Conservation (phyloP, 2,888 invertebrate species). For the Trichopoda pennipes region DNA sequence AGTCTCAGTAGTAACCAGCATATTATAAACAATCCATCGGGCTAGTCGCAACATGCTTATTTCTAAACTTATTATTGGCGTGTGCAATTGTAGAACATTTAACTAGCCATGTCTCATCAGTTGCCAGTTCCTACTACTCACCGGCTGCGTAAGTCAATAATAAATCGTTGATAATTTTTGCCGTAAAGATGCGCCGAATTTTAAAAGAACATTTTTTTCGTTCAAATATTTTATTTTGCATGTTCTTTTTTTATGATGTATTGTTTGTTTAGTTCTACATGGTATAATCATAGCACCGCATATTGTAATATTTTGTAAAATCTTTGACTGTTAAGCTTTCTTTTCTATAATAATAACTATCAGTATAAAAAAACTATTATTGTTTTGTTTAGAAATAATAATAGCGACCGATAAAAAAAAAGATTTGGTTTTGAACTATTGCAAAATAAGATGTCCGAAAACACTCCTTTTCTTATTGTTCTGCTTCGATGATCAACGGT, state of each 20-base stretch:
- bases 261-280: slow-evolving; percentile 57
- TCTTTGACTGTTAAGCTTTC: slow-evolving; percentile 62
- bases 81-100: no score
- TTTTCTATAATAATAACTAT: slow-evolving; percentile 52
- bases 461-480: slow-evolving; percentile 60
- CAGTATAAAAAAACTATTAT: slow-evolving; percentile 36
- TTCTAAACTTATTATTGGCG: no score
- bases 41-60: no score
- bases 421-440: slow-evolving; percentile 46
- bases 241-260: slow-evolving; percentile 26
- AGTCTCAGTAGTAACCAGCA: no score
- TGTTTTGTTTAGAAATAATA: slow-evolving; percentile 45
- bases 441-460: slow-evolving; percentile 16
- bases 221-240: background rate
- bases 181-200: no score
- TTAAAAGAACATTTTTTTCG: background rate
- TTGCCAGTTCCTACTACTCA: no score
- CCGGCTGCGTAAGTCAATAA: no score
- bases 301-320: slow-evolving; percentile 59
- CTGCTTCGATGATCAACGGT: slow-evolving; percentile 57
- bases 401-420: slow-evolving; percentile 46
- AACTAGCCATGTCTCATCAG: no score
- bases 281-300: slow-evolving; percentile 58
- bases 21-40: no score
- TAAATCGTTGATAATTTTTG: no score